phyloP scores from a whole-genome alignment of 2,113 vertebrate species.

The Chroicocephalus ridibundus region DNA sequence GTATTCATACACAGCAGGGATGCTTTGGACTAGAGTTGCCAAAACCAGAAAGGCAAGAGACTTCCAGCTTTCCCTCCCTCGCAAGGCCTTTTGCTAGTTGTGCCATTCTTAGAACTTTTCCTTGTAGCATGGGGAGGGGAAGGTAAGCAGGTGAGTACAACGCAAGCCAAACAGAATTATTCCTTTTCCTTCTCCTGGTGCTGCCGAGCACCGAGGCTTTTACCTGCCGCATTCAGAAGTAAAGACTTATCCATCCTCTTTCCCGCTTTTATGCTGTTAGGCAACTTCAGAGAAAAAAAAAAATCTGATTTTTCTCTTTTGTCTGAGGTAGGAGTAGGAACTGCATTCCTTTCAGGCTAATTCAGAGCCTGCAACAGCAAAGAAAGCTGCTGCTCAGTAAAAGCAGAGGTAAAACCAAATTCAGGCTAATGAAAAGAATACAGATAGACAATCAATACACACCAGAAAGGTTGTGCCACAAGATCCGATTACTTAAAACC shows the following conservation, averaged over 20 bases:
- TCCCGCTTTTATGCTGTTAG: not conserved
- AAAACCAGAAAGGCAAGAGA: not conserved
- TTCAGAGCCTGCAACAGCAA: not conserved
- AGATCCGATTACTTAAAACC: not conserved
- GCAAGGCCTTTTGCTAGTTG: not conserved
- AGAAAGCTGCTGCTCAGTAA: not conserved
- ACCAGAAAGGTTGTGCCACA: not conserved
- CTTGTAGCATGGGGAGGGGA: not conserved
- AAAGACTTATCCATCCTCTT: not conserved
- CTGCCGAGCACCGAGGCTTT: not conserved
- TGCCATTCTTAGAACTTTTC: not conserved
- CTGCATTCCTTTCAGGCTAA: not conserved
- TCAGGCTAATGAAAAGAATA: not conserved
- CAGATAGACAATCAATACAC: not conserved
- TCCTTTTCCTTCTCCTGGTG: not conserved
- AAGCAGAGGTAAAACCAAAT: not conserved
- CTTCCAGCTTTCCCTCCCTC: not conserved
- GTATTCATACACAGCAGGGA: not conserved
- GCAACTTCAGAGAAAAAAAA: not conserved
- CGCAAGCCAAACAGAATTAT: not conserved
- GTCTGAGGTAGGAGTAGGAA: not conserved
- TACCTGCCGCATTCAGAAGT: not conserved
- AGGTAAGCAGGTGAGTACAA: not conserved
- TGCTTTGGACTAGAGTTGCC: not conserved
- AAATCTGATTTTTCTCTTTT: not conserved